phyloP scores from a whole-genome alignment of 2,113 vertebrate genomes.

The Salvelinus sp. region DNA sequence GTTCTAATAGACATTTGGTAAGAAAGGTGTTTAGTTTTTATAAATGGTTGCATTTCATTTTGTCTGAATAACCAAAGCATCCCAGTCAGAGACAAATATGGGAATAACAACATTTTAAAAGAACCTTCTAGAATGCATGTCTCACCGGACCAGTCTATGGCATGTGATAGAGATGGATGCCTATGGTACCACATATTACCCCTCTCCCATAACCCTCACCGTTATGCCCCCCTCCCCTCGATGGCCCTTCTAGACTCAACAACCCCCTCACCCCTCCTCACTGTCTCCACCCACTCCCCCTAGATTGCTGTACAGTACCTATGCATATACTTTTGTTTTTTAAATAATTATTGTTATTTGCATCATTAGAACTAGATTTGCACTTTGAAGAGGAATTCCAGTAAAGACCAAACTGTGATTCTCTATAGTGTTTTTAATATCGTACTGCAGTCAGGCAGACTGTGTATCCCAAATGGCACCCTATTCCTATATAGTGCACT shows the following conservation, averaged over 20 bases:
- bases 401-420: slow-evolving; percentile 15
- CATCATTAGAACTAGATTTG: slow-evolving; percentile 70
- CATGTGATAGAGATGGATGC: slow-evolving; percentile 58
- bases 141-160: slow-evolving; percentile 80
- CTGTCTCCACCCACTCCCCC: neutral
- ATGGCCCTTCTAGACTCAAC: slow-evolving; percentile 23
- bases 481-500: neutral
- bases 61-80: slow-evolving; percentile 10
- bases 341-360: slow-evolving; percentile 58
- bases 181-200: slow-evolving; percentile 24
- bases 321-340: slow-evolving; percentile 67
- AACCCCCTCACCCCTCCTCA: slow-evolving; percentile 5
- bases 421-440: slow-evolving; percentile 48
- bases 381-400: slow-evolving; percentile 62
- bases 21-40: slow-evolving; percentile 17
- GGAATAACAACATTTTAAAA: neutral
- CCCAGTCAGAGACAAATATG: neutral
- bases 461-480: neutral
- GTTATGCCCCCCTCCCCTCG: slow-evolving; percentile 20
- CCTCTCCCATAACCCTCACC: neutral
- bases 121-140: slow-evolving; percentile 48
- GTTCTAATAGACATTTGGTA: slow-evolving; percentile 39
- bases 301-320: slow-evolving; percentile 68
- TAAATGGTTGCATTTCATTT: neutral
- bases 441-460: neutral